Percentiles rank a stretch among this genome's conserved stretches.
phyloP scores from a whole-genome alignment of 2,888 invertebrate species.

The Antitype chi region DNA sequence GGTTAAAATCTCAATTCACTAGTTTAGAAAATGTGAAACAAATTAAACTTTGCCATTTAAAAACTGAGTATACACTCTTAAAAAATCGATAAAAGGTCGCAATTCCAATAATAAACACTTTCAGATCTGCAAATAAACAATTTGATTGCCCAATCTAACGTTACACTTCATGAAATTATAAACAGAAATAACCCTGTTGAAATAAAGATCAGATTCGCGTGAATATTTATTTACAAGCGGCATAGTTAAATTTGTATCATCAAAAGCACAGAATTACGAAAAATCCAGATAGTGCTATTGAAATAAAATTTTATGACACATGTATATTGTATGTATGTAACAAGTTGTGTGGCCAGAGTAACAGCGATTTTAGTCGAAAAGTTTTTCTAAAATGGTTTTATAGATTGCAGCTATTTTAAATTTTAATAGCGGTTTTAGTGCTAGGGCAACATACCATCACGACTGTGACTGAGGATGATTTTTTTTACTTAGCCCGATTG shows the following conservation, averaged over 20 bases:
- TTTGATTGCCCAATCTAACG: slow-evolving; percentile 4
- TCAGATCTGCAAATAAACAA: slow-evolving; percentile 18
- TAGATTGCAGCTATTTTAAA: no score
- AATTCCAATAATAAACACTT: slow-evolving; percentile 40
- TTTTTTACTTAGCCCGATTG: no score
- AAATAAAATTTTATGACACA: slow-evolving; percentile 54
- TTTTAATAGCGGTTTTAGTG: no score
- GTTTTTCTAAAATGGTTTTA: background rate
- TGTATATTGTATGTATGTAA: slow-evolving; percentile 25
- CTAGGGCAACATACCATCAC: no score
- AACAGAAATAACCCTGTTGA: background rate
- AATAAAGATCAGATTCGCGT: slow-evolving; percentile 20
- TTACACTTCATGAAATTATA: background rate
- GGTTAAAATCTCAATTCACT: slow-evolving; percentile 21
- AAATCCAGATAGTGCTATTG: slow-evolving; percentile 53
- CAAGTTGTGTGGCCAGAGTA: slow-evolving; percentile 42
- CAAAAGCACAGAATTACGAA: slow-evolving; percentile 57
- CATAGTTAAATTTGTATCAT: slow-evolving; percentile 7
- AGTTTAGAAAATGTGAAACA: slow-evolving; percentile 27
- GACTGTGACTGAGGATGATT: no score
- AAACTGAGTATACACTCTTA: slow-evolving; percentile 36
- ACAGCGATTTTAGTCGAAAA: background rate
- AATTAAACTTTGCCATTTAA: slow-evolving; percentile 18
- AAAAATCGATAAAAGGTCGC: slow-evolving; percentile 22
- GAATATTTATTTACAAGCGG: background rate